Conservation (phyloP, 2,888 invertebrate genomes). For the Phrixothrix hirtus region DNA sequence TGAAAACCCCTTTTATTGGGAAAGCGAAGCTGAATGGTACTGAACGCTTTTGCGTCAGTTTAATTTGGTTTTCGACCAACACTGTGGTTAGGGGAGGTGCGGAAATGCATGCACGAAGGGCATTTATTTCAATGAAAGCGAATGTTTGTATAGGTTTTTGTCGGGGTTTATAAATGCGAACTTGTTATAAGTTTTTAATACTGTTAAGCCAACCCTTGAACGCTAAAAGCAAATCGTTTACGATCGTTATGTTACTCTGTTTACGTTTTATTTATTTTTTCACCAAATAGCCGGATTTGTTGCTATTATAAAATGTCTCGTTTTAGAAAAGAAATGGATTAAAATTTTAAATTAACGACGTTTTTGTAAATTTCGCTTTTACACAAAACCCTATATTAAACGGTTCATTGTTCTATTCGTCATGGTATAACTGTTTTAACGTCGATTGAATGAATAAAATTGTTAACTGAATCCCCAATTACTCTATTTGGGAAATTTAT, state of each 20-base stretch:
- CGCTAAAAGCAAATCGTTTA: slow-evolving; percentile 1
- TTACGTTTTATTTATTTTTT: background rate
- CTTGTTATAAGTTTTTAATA: slow-evolving; percentile 7
- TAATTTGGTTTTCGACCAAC: slow-evolving; percentile 13
- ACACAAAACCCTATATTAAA: too few species aligned
- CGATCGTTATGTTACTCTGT: background rate
- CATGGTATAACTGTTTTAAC: too few species aligned
- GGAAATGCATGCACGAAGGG: slow-evolving; percentile 12
- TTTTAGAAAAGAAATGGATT: too few species aligned
- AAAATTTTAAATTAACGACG: too few species aligned
- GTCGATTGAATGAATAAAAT: too few species aligned
- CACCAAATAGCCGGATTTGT: too few species aligned
- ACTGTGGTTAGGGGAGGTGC: slow-evolving; percentile 13
- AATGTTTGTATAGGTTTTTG: slow-evolving; percentile 9
- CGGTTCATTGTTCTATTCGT: too few species aligned
- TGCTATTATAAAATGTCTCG: too few species aligned
- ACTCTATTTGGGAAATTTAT: too few species aligned
- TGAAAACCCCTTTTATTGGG: slow-evolving; percentile 6
- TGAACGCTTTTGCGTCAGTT: slow-evolving; percentile 7
- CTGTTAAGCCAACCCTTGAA: background rate
- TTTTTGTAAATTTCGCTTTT: too few species aligned
- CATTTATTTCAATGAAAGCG: slow-evolving; percentile 12
- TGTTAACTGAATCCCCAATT: too few species aligned
- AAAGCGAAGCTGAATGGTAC: slow-evolving; percentile 4
- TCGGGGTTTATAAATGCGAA: slow-evolving; percentile 2